phyloP scores from a whole-genome alignment of 2,113 vertebrate species.

The Nothoprocta perdicaria region DNA sequence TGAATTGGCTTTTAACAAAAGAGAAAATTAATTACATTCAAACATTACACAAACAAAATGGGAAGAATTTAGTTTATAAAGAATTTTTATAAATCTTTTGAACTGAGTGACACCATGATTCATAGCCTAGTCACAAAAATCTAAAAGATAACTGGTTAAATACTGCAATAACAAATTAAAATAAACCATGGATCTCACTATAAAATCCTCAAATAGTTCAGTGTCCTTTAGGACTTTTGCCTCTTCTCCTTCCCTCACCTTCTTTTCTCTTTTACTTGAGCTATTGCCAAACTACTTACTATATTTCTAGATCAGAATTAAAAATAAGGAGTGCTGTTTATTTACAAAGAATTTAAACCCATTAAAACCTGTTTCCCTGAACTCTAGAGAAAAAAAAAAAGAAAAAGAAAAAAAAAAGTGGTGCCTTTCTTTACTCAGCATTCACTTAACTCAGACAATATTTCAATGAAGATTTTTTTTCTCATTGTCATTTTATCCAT shows the following conservation, averaged over 20 bases:
- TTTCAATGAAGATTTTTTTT: background rate
- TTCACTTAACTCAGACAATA: background rate
- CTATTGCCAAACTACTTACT: background rate
- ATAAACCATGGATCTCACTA: background rate
- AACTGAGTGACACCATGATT: background rate
- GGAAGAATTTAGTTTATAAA: background rate
- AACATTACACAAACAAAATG: background rate
- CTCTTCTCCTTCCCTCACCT: fast-evolving
- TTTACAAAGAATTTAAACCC: background rate
- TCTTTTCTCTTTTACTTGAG: background rate
- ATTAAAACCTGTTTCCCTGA: background rate
- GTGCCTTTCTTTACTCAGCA: background rate
- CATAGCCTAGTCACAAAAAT: background rate
- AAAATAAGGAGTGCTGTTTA: background rate
- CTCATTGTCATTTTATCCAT: background rate
- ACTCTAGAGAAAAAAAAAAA: background rate
- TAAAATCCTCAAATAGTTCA: background rate
- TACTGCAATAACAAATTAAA: background rate
- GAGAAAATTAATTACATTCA: background rate
- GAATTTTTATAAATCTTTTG: background rate
- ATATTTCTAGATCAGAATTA: background rate
- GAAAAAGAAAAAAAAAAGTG: background rate
- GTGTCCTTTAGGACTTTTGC: background rate
- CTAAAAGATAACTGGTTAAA: background rate
- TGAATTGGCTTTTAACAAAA: background rate